These are phyloP conservation scores for Empidonax traillii DNA, from an alignment of 2,113 vertebrate species.

Conservation along the genomic window DNA sequence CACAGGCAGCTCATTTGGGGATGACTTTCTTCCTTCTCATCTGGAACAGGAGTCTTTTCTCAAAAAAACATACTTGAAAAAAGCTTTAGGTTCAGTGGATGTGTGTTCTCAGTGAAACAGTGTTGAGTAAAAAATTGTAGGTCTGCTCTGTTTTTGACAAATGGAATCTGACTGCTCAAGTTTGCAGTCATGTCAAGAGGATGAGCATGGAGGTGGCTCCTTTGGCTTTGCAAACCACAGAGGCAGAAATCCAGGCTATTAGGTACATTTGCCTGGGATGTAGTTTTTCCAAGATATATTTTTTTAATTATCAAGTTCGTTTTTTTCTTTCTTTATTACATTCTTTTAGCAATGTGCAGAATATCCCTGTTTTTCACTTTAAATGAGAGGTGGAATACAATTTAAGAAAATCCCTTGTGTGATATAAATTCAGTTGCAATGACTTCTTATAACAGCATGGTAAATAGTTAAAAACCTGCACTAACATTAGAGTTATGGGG, in stretches of 20 bases:
- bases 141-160: conserved; percentile 3
- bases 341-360: not conserved
- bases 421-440: not conserved
- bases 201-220: not conserved
- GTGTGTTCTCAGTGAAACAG: not conserved
- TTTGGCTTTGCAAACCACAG: not conserved
- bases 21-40: not conserved
- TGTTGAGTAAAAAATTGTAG: not conserved
- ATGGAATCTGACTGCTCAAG: not conserved
- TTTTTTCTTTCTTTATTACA: not conserved
- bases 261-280: not conserved
- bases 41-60: not conserved
- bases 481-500: not conserved
- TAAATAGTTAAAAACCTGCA: conserved; percentile 34
- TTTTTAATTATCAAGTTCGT: not conserved
- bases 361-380: not conserved
- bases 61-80: not conserved
- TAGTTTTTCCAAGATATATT: not conserved
- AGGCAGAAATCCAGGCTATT: not conserved
- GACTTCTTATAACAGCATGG: not conserved
- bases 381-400: conserved; percentile 14
- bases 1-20: not conserved
- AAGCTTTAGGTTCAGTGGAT: not conserved
- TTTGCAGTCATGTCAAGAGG: not conserved
- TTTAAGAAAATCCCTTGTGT: not conserved